These are phyloP conservation scores for Falcunculus frontatus DNA, from an alignment of 2,113 vertebrate genomes.

Conservation along the genomic window DNA sequence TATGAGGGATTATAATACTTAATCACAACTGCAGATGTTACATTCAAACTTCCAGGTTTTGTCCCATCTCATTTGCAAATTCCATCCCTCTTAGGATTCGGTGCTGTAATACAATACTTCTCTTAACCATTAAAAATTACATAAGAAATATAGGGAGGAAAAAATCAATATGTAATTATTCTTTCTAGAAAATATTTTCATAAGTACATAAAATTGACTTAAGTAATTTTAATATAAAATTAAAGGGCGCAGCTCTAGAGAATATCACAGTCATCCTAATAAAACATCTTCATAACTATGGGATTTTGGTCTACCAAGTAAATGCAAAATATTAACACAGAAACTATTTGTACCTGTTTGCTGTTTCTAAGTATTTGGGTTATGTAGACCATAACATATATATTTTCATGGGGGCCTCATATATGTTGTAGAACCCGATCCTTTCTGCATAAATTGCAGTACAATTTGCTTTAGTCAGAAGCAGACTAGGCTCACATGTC, in stretches of 20 bases:
- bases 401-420: background rate
- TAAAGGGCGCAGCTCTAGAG: background rate
- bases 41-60: background rate
- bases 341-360: background rate
- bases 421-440: background rate
- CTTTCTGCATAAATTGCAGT: background rate
- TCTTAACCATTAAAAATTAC: background rate
- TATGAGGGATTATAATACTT: background rate
- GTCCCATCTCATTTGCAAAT: background rate
- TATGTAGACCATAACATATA: background rate
- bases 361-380: background rate
- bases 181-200: background rate
- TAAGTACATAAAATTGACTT: background rate
- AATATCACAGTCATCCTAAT: background rate
- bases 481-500: background rate
- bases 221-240: background rate
- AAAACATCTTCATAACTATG: background rate
- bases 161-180: background rate
- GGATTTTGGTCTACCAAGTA: background rate
- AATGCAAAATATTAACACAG: background rate
- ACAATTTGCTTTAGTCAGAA: background rate
- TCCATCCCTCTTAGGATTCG: background rate
- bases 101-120: background rate
- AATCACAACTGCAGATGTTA: background rate
- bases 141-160: background rate